Base-by-base conservation (phyloP, 2,888 invertebrate genomes). In the Euphydryas editha region DNA sequence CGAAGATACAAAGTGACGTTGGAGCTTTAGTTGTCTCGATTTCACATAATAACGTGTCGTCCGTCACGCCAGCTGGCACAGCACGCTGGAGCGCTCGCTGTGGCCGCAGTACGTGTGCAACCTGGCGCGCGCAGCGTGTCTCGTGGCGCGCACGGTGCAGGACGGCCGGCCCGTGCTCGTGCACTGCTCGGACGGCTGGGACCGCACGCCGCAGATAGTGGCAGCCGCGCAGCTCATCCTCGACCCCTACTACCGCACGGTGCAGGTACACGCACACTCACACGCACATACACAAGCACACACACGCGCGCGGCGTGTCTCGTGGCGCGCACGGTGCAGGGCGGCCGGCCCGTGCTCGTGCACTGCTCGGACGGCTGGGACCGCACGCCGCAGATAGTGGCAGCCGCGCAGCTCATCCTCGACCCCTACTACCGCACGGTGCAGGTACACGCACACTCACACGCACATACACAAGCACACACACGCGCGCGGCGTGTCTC, bases 181-280 rank as follows among this genome's bases (percentile, higher is more conserved):
- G 11, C 99, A 99, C 88, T 99, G 99, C 88, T 98, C 98, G 2
- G 99, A 99, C 91, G 99, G 99, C 56, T 99, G 99, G 99, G 99
- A 99, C 91, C 94, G 99, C 74, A 99, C 99, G 65, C 98, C 99
- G 55, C 99, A 99, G 93, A 97, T 99, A 73, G 97, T 98, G 17
- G 97, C 99, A 47, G 94, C 99, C 60, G 98, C 98, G 15, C 97
- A 99, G 88, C 93, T 99, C 49, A 92, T 99, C 80, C 94, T 99
- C 46, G 99, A 99, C 93, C 98, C 99, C 0, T 96, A 95, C 90
- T 99, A 99, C 87, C 94, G 99, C 75, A 99, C 99, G 13, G 94
- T 98, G 61, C 96, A 98, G 93, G 98, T 96, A 81, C 80, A 15
- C 46, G 17, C 39, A 15, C 39, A 3, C 54, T 11, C 24, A 42